Conservation (phyloP, 2,888 invertebrate species). For the Macrosoma leucophasiata region DNA sequence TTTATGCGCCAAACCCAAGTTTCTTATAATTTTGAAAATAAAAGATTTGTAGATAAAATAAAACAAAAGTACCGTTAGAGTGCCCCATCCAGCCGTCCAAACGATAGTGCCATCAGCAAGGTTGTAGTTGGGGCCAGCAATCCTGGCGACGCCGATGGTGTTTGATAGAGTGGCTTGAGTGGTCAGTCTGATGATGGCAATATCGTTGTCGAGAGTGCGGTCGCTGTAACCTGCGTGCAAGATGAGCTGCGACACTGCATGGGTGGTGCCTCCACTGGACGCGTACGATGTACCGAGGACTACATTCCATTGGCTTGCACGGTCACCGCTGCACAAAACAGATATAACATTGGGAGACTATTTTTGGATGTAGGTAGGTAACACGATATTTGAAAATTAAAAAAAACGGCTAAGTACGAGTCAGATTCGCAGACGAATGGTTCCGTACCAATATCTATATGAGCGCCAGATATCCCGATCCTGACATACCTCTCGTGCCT, state of each 20-base stretch:
- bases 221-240: conserved; percentile 25
- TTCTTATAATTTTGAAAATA: no score
- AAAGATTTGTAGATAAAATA: no score
- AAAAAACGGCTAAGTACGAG: no score
- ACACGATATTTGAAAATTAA: conserved; percentile 1
- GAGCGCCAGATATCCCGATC: no score
- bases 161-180: conserved; percentile 17
- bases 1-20: no score
- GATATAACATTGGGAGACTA: no score
- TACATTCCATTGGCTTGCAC: conserved; percentile 23
- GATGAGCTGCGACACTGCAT: conserved; percentile 21
- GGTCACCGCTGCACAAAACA: conserved; percentile 26
- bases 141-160: conserved; percentile 15
- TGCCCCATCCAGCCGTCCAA: conserved; percentile 26
- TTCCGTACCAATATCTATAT: no score
- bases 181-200: conserved; percentile 30
- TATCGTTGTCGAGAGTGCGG: conserved; percentile 25
- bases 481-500: no score
- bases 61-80: conserved; percentile 20
- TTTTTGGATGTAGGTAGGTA: no score
- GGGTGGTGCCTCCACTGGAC: conserved; percentile 26
- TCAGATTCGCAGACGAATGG: no score
- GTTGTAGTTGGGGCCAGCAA: conserved; percentile 25
- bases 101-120: conserved; percentile 21
- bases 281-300: conserved; percentile 23